These are phyloP conservation scores for Ethmia dodecea DNA, from an alignment of 2,888 invertebrate genomes.

Conservation along the genomic window DNA sequence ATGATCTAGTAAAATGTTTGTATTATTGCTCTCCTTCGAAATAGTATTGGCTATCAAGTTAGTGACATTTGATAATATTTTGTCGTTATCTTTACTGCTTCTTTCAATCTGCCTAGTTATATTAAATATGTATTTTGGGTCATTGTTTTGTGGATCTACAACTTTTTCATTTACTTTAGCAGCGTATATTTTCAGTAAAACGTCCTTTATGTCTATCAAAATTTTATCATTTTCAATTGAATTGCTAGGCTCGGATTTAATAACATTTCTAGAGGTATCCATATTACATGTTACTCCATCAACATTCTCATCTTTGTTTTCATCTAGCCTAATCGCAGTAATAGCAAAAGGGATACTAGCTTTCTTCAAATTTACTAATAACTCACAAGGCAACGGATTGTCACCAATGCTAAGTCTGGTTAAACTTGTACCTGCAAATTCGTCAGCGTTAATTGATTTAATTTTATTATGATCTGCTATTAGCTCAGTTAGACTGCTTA, in stretches of 20 bases:
- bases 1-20: constrained; percentile 23
- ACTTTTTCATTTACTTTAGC: neutral
- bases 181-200: constrained; percentile 16
- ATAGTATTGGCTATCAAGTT: neutral
- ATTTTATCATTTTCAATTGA: constrained; percentile 14
- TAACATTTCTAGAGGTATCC: constrained; percentile 3
- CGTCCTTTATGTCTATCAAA: constrained; percentile 26
- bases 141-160: neutral
- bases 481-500: constrained; percentile 31
- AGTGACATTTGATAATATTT: neutral
- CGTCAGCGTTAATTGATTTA: constrained; percentile 28
- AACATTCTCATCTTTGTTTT: constrained; percentile 30
- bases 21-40: constrained; percentile 12
- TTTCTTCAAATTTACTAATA: constrained; percentile 34
- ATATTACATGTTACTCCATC: constrained; percentile 32
- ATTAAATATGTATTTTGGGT: neutral
- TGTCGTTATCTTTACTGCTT: neutral
- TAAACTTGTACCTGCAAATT: constrained; percentile 37
- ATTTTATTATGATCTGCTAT: constrained; percentile 52
- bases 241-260: neutral
- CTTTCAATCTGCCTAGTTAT: constrained; percentile 1
- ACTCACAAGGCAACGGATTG: constrained; percentile 48
- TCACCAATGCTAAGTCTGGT: constrained; percentile 47
- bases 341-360: constrained; percentile 23
- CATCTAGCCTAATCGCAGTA: constrained; percentile 32